Conservation (phyloP, 2,113 vertebrate genomes). For the Phrynosoma platyrhinos region DNA sequence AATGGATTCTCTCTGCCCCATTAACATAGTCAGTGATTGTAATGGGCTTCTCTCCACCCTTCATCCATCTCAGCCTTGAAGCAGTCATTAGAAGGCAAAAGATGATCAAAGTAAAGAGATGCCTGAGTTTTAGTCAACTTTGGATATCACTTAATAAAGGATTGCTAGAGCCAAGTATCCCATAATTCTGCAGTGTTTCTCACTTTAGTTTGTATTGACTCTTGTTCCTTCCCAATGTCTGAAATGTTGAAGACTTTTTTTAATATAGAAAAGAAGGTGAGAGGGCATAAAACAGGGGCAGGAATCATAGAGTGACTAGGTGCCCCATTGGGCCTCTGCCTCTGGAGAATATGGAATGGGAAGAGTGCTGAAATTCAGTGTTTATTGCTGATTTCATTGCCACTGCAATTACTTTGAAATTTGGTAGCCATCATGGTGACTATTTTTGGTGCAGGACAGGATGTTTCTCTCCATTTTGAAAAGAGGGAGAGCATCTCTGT, state of each 20-base stretch:
- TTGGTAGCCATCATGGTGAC: neutral
- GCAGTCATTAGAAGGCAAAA: conserved; percentile 82
- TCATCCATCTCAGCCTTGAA: conserved; percentile 75
- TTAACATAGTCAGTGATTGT: conserved; percentile 87
- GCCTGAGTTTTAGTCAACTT: conserved; percentile 82
- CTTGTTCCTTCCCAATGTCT: neutral
- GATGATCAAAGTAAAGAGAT: conserved; percentile 80
- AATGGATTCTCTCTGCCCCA: conserved; percentile 86
- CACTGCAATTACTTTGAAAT: neutral
- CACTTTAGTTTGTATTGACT: neutral
- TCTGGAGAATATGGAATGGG: too few species aligned
- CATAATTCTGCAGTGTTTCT: neutral
- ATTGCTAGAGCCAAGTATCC: neutral
- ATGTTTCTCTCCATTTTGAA: neutral
- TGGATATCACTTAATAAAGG: neutral
- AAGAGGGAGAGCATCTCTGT: neutral
- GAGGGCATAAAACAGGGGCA: neutral
- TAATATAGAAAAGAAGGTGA: neutral
- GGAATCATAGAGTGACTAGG: neutral
- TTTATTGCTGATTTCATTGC: neutral
- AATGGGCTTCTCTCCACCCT: conserved; percentile 76
- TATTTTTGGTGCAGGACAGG: neutral
- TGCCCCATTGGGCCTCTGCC: too few species aligned
- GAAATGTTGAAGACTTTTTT: neutral
- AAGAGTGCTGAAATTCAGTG: neutral